Base-by-base conservation (phyloP, 2,888 invertebrate genomes). In the Heliconius erato region DNA sequence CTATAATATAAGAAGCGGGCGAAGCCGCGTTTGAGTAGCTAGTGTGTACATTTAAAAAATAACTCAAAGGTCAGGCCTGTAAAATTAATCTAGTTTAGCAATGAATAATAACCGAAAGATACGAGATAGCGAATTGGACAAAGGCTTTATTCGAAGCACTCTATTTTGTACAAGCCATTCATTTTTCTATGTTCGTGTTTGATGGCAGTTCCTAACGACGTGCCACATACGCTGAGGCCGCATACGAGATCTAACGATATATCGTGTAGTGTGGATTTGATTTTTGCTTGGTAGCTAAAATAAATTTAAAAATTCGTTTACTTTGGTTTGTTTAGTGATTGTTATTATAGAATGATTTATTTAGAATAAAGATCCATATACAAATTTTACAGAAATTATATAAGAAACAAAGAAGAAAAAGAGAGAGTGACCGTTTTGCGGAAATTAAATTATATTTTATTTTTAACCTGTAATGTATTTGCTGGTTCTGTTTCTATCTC, bases 141-240 rank as follows among this genome's bases (percentile, higher is more conserved):
- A 72, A 49, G 49, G 72, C 26, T 72, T 72, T 71, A 71, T 35
- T 71, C 35, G 63, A 63, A 72, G 28, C 40, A n/a, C 28, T 63
- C n/a, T 63, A 79, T 79, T 76, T 80, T 67, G 54, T 49, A 49
- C 44, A 16, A 72, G 72, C 72, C 72, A 49, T 49, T 72, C 44
- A 72, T 72, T 72, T 72, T 72, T 72, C 72, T 49, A 9, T 9
- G 26, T 49, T 49, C 72, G 72, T 72, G 72, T 44, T 72, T 49
- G 72, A 28, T 49, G 72, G 72, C 44, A 72, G 72, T 72, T 72
- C 28, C 44, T 26, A 72, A 72, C 26, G 6, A 71, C 44, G 3
- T 49, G 16, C 72, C 72, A 72, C 72, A 49, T 49, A 26, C 72
- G 72, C 16, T 49, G n/a, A 26, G 72, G 26, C 44, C 26, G 19